Conservation (phyloP, 1,140 invertebrate species). For the Pinna nobilis region DNA sequence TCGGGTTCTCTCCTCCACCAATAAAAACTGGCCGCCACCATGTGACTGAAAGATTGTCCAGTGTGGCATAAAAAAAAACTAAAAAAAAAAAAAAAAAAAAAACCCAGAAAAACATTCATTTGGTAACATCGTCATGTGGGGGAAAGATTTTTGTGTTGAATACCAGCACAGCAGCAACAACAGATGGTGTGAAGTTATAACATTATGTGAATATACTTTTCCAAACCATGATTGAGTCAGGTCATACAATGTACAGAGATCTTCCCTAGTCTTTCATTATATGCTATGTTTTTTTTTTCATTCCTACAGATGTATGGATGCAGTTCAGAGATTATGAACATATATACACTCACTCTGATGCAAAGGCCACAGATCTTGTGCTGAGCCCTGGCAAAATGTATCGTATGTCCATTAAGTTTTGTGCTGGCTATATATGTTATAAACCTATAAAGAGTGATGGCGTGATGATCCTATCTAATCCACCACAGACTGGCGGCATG, state of each 20-base stretch:
- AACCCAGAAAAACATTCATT: too few relatives aligned
- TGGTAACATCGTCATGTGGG: too few relatives aligned
- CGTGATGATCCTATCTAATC: slow-evolving; percentile 30
- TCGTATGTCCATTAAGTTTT: slow-evolving; percentile 43
- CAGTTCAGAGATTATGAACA: slow-evolving; percentile 27
- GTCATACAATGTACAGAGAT: slow-evolving; percentile 30
- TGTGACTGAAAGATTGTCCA: too few relatives aligned
- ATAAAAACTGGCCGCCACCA: too few relatives aligned
- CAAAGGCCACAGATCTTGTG: slow-evolving; percentile 14
- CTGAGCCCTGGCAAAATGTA: slow-evolving; percentile 42
- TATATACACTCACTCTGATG: slow-evolving; percentile 4
- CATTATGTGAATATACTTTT: too few relatives aligned
- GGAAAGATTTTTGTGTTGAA: too few relatives aligned
- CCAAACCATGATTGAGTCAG: too few relatives aligned
- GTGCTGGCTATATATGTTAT: slow-evolving; percentile 38
- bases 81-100: too few relatives aligned
- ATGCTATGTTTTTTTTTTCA: not conserved
- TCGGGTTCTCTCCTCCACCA: too few relatives aligned
- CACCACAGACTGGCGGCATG: slow-evolving; percentile 34
- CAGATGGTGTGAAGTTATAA: too few relatives aligned
- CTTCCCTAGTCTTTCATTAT: slow-evolving; percentile 23
- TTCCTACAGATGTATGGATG: slow-evolving; percentile 30
- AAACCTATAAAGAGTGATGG: slow-evolving; percentile 39
- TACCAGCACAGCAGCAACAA: too few relatives aligned
- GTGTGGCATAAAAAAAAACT: too few relatives aligned